These are phyloP conservation scores for Parapristionchus giblindavisi DNA, from an alignment of 2,888 invertebrate genomes.

Conservation along the genomic window DNA sequence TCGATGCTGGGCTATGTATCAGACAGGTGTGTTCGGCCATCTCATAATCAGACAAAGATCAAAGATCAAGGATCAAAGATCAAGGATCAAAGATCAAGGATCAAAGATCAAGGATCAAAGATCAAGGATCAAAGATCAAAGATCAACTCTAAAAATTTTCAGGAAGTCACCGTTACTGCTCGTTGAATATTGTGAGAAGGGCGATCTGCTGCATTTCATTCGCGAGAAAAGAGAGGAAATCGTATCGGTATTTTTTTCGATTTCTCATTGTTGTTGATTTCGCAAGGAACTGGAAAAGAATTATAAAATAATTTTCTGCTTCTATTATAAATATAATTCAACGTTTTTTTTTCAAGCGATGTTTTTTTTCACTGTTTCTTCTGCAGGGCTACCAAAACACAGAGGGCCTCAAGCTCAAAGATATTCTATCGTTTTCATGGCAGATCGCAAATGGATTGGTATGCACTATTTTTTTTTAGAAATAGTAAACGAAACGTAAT, in stretches of 20 bases:
- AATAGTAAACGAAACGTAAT: too few species aligned
- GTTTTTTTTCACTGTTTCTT: too few species aligned
- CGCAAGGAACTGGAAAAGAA: too few species aligned
- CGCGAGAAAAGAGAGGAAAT: constrained; percentile 47
- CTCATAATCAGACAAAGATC: not conserved
- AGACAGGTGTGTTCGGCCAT: constrained; percentile 40
- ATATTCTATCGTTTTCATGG: constrained; percentile 62
- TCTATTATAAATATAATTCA: not conserved
- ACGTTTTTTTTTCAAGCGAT: not conserved
- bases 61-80: too few species aligned
- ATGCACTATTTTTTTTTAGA: constrained; percentile 37
- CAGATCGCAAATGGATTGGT: constrained; percentile 64
- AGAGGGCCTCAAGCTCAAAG: constrained; percentile 56
- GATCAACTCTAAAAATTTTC: too few species aligned
- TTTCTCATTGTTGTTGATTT: too few species aligned
- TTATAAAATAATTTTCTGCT: constrained; percentile 4
- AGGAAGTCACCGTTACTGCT: constrained; percentile 56
- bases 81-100: too few species aligned
- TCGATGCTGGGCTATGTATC: constrained; percentile 62
- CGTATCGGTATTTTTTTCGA: constrained; percentile 37
- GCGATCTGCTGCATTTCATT: constrained; percentile 62
- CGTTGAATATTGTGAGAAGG: constrained; percentile 61
- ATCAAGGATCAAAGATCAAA: too few species aligned
- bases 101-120: too few species aligned
- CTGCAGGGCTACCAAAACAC: constrained; percentile 47